phyloP scores from a whole-genome alignment of 2,113 vertebrate species.

The Turnix velox region DNA sequence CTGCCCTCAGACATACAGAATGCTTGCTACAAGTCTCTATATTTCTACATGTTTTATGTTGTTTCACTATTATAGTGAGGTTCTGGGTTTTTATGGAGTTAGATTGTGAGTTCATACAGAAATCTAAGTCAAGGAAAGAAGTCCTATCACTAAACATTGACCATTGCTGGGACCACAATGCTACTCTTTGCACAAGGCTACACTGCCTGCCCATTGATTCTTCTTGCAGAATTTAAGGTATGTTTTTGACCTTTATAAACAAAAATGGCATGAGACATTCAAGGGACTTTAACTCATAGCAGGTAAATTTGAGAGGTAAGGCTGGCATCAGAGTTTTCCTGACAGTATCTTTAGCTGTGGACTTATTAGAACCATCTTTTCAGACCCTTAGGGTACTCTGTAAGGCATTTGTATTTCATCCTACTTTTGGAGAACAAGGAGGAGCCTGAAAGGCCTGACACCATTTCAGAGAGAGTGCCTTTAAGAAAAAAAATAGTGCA shows the following conservation, averaged over 20 bases:
- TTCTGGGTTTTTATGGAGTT: background rate
- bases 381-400: constrained; percentile 8
- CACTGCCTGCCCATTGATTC: constrained; percentile 6
- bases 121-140: background rate
- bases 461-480: background rate
- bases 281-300: background rate
- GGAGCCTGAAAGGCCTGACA: background rate
- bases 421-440: background rate
- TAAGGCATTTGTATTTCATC: constrained; percentile 20
- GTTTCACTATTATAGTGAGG: background rate
- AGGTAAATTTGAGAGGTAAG: background rate
- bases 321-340: background rate
- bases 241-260: constrained; percentile 22
- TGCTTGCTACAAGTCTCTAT: background rate
- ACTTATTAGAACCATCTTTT: constrained; percentile 30
- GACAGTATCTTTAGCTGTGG: constrained; percentile 4
- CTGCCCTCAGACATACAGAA: background rate
- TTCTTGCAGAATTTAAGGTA: constrained; percentile 23
- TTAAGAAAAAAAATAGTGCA: background rate
- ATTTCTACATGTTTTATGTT: background rate
- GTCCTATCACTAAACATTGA: background rate
- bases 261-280: constrained; percentile 18
- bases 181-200: background rate
- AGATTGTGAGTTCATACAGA: background rate
- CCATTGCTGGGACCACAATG: background rate